Evolutionary conservation across 2,797 vertebrate species (phyloP), one percentile per base, ranked within the genome.

Genomic region (Poliocrania exsul): DNA sequence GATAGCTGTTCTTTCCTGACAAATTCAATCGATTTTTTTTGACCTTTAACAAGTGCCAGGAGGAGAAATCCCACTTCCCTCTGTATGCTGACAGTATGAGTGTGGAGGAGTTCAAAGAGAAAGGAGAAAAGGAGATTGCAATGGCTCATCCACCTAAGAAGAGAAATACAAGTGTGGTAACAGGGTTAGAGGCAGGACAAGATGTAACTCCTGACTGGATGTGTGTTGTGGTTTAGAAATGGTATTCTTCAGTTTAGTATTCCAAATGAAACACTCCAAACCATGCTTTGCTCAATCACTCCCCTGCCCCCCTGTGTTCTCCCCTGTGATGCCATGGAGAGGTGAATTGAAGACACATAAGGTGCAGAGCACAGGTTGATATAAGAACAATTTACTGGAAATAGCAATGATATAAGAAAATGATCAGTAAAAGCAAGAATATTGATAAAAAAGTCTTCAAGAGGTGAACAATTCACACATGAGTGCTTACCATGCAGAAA

Each of bases 381-480:
- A 26, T 8, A 40, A 64, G 57, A 65, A 23, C 7, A 57, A 51
- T 64, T 47, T 64, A 38, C 28, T 26, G 37, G 3, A 64, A 38
- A 57, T 7, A 35, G 12, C 17, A 65, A 20, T 46, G 44, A 77
- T 64, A 46, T 58, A 26, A 46, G 49, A 70, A 75, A 5, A 10
- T 16, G 9, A 35, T 24, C 10, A 38, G 14, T 51, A 65, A 58
- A 33, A 71, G n/a, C 17, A 71, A 31, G 33, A 78, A 8, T 46
- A 40, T 31, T 51, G 33, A 35, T 65, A 83, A 51, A 29, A 12
- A 70, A 25, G 7, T 38, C 15, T 64, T 10, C 28, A 31, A 64
- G 57, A 33, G 35, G 35, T 0, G 1, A 62, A 42, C 1, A 11
- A 38, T 26, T 53, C 18, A 38, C 28, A 8, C 1, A 1, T 0